phyloP scores from a whole-genome alignment of 1,140 invertebrate genomes.

The Drosophila grimshawi region DNA sequence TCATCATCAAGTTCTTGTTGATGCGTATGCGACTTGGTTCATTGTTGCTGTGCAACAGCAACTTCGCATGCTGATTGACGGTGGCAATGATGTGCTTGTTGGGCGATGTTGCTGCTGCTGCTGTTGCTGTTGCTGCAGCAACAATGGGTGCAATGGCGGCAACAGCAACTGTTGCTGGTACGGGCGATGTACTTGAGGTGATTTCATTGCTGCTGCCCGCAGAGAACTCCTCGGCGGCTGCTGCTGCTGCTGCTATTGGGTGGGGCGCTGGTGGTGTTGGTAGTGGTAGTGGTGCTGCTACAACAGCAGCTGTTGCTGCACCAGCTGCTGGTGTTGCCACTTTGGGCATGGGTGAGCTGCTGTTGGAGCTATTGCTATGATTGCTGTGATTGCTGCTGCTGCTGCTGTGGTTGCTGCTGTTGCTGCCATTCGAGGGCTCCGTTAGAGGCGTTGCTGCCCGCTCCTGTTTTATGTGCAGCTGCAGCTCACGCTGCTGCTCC shows the following conservation, averaged over 20 bases:
- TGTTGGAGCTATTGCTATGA: slow-evolving; percentile 45
- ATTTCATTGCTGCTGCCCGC: slow-evolving; percentile 87
- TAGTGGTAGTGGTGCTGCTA: no score
- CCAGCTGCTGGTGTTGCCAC: slow-evolving; percentile 18
- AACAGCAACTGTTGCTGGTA: slow-evolving; percentile 47
- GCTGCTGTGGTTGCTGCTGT: slow-evolving; percentile 17
- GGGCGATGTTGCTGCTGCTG: slow-evolving; percentile 33
- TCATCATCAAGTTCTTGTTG: slow-evolving; percentile 79
- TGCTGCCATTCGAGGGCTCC: slow-evolving; percentile 20
- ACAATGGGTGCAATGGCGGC: slow-evolving; percentile 34
- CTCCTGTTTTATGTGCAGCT: slow-evolving; percentile 83
- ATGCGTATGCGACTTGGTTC: slow-evolving; percentile 80
- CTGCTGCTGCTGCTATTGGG: slow-evolving; percentile 13
- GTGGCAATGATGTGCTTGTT: slow-evolving; percentile 66
- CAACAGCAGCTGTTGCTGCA: not conserved
- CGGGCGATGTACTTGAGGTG: slow-evolving; percentile 87
- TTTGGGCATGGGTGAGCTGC: slow-evolving; percentile 63
- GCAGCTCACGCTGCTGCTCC: slow-evolving; percentile 47
- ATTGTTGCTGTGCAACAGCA: slow-evolving; percentile 69
- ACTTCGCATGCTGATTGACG: slow-evolving; percentile 81
- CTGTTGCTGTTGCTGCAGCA: slow-evolving; percentile 10
- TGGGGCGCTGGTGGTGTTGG: not conserved
- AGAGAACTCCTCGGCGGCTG: slow-evolving; percentile 74
- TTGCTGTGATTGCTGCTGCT: slow-evolving; percentile 18
- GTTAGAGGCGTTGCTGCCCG: slow-evolving; percentile 61